phyloP scores from a whole-genome alignment of 2,797 vertebrate genomes.

The Sphenopsis melanotis region DNA sequence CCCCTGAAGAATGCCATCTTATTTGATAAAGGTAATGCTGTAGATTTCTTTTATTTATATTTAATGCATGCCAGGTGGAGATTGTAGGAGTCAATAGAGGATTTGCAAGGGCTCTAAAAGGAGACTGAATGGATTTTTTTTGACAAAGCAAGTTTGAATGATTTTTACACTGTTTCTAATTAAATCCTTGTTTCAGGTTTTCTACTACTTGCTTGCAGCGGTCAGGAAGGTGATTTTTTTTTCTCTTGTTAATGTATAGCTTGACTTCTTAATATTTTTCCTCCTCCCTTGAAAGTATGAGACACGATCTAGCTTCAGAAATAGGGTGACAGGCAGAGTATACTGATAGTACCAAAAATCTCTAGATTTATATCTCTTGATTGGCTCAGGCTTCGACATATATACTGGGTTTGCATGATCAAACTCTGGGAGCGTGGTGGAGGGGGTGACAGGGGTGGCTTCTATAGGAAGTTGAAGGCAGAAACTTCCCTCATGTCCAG shows the following conservation, averaged over 20 bases:
- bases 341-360: neutral
- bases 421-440: rapidly evolving
- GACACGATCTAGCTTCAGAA: neutral
- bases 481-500: neutral
- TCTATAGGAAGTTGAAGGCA: neutral
- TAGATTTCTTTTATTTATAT: neutral
- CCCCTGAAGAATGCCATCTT: neutral
- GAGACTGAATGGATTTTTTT: neutral
- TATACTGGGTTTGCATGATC: neutral
- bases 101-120: neutral
- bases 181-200: neutral
- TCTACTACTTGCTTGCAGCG: neutral
- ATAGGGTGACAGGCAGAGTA: neutral
- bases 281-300: neutral
- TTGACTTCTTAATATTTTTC: neutral
- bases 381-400: neutral
- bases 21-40: neutral
- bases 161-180: neutral
- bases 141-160: neutral
- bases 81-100: neutral
- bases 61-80: neutral
- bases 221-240: neutral
- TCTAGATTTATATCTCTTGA: neutral
- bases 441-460: rapidly evolving
- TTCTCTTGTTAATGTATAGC: neutral